Conservation (phyloP, 2,797 vertebrate species). For the Melopsittacus undulatus region DNA sequence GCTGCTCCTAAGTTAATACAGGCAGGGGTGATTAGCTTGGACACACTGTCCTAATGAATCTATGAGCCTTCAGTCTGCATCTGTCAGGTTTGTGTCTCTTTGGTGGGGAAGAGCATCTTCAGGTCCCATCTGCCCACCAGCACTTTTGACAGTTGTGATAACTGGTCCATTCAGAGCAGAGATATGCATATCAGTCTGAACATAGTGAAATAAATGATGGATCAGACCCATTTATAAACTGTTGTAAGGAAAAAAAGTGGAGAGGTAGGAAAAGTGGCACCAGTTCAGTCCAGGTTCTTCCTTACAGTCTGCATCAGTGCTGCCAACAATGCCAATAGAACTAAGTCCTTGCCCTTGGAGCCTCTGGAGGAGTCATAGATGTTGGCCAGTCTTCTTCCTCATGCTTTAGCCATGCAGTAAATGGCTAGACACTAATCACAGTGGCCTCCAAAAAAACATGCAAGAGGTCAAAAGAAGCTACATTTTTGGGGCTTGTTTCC, state of each 20-base stretch:
- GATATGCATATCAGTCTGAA: not conserved
- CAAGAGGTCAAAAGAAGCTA: not conserved
- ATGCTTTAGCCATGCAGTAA: not conserved
- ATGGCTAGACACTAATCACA: not conserved
- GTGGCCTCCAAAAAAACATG: not conserved
- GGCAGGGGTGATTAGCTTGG: not conserved
- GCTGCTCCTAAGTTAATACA: not conserved
- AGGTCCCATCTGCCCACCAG: not conserved
- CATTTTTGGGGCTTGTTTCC: not conserved
- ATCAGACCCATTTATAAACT: not conserved
- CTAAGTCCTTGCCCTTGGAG: not conserved
- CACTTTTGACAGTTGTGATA: not conserved
- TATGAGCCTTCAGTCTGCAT: not conserved
- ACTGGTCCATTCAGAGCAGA: not conserved
- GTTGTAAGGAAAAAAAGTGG: not conserved
- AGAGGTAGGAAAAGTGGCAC: not conserved
- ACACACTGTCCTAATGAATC: not conserved
- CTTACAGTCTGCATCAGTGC: not conserved
- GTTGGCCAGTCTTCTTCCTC: not conserved
- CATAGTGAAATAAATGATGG: not conserved
- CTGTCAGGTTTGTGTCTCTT: not conserved
- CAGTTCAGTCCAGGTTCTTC: not conserved
- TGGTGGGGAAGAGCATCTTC: fast-evolving
- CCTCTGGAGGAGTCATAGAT: not conserved
- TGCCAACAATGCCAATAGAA: not conserved